These are phyloP conservation scores for Hemithea aestivaria DNA, from an alignment of 2,888 invertebrate genomes.

Conservation along the genomic window DNA sequence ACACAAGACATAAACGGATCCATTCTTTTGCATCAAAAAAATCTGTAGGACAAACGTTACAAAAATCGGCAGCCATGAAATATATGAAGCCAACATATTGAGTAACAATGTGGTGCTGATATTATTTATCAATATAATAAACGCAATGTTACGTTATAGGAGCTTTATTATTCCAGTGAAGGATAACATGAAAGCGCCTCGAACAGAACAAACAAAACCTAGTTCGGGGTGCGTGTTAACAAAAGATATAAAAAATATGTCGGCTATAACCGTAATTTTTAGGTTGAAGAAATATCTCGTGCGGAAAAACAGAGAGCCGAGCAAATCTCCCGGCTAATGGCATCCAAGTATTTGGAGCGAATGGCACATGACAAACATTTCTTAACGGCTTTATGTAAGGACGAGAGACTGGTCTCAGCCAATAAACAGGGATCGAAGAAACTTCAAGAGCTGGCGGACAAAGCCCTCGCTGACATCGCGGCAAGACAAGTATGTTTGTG, in stretches of 20 bases:
- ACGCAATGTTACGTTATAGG: conserved; percentile 7
- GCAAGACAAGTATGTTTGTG: conserved; percentile 52
- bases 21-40: too few species aligned
- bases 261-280: conserved; percentile 34
- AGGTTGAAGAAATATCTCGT: conserved; percentile 64
- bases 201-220: conserved; percentile 12
- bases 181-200: conserved; percentile 9
- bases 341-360: conserved; percentile 69
- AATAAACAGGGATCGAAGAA: conserved; percentile 60
- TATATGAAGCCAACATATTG: too few species aligned
- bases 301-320: conserved; percentile 59
- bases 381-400: conserved; percentile 58
- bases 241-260: conserved; percentile 28
- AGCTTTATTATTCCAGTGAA: conserved; percentile 8
- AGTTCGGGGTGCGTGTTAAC: conserved; percentile 7
- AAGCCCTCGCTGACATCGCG: conserved; percentile 59
- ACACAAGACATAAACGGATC: too few species aligned
- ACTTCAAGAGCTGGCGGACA: conserved; percentile 55
- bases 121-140: conserved; percentile 3
- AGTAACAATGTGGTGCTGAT: conserved; percentile 2
- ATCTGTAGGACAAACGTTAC: too few species aligned
- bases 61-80: too few species aligned
- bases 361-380: conserved; percentile 75
- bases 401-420: conserved; percentile 62
- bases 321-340: conserved; percentile 65